Evolutionary conservation across 2,888 invertebrate genomes (phyloP).

Genomic region (Cephus sareptanus): DNA sequence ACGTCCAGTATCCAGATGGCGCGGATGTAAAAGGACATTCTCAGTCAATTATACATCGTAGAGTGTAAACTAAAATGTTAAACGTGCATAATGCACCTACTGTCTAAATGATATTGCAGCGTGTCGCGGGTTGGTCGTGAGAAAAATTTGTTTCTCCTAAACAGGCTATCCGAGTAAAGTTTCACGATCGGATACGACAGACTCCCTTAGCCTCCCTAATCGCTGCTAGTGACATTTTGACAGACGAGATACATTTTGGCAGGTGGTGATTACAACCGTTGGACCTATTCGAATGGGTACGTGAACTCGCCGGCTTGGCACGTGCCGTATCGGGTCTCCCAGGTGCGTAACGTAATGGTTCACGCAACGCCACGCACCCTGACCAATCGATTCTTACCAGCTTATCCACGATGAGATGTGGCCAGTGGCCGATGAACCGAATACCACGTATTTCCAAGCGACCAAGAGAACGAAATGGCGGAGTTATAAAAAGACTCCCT

Average conservation of each 20-base stretch:
- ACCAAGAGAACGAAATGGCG: neutral
- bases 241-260: slow-evolving; percentile 53
- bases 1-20: neutral
- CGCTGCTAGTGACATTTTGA: neutral
- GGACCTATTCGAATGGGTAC: slow-evolving; percentile 64
- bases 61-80: neutral
- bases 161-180: neutral
- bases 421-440: slow-evolving; percentile 13
- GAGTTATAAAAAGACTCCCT: neutral
- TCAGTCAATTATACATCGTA: neutral
- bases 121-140: neutral
- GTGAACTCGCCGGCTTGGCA: slow-evolving; percentile 66
- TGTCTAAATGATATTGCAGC: neutral
- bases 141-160: neutral
- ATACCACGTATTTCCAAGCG: slow-evolving; percentile 16
- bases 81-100: neutral
- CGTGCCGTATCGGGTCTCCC: slow-evolving; percentile 63
- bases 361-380: slow-evolving; percentile 65
- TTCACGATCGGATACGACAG: neutral
- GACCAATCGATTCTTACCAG: slow-evolving; percentile 65
- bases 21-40: neutral
- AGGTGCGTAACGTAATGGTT: slow-evolving; percentile 66
- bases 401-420: slow-evolving; percentile 49
- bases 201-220: neutral
- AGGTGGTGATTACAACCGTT: slow-evolving; percentile 65